Evolutionary conservation across 2,113 vertebrate genomes (phyloP).

Genomic region (Nothocercus nigrocapillus): DNA sequence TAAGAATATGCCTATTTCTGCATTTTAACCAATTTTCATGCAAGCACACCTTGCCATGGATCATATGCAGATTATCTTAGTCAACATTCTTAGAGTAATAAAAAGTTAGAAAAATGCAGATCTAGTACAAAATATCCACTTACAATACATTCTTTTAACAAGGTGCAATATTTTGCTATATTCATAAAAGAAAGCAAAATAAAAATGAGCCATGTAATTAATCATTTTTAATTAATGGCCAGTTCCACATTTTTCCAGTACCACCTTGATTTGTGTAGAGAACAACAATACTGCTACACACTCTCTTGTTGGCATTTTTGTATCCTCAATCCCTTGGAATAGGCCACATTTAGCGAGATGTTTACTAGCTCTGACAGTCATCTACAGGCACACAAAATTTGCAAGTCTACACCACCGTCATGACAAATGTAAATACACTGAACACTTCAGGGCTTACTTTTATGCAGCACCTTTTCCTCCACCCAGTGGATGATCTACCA

Average conservation of each 20-base stretch:
- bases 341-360: background rate
- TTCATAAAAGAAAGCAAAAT: background rate
- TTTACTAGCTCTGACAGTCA: background rate
- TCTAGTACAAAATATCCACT: background rate
- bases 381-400: background rate
- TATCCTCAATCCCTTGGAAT: background rate
- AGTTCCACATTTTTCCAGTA: background rate
- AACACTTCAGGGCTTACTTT: background rate
- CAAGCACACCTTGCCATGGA: background rate
- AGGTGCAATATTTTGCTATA: background rate
- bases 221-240: background rate
- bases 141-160: background rate
- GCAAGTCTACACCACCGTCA: background rate
- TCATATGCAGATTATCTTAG: background rate
- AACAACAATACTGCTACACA: background rate
- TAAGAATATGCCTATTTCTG: background rate
- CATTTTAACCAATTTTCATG: background rate
- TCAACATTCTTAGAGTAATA: background rate
- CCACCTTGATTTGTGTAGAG: background rate
- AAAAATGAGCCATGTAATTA: background rate
- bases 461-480: background rate
- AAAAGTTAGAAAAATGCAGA: background rate
- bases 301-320: background rate
- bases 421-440: background rate
- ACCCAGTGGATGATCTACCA: background rate